Evolutionary conservation across 2,113 vertebrate genomes (phyloP).

Genomic region (Salvator merianae): DNA sequence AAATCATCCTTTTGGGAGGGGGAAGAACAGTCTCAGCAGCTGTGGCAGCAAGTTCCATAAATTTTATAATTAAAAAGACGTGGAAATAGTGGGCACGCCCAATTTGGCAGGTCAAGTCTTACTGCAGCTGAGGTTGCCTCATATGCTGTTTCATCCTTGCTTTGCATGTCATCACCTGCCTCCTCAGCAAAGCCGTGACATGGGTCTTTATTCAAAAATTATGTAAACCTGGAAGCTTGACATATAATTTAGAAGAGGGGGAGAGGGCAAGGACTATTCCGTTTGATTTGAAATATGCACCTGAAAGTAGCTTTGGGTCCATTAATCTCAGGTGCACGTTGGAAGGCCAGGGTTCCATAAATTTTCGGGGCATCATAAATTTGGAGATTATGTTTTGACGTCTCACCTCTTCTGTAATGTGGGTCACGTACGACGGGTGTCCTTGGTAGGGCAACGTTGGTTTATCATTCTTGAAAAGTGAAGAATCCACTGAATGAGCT

Average conservation of each 20-base stretch:
- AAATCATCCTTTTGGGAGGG: not conserved
- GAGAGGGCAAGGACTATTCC: not conserved
- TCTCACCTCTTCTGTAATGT: not conserved
- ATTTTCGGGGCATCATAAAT: conserved; percentile 7
- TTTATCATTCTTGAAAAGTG: not conserved
- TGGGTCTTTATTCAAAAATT: not conserved
- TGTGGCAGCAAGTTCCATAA: not conserved
- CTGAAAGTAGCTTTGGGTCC: not conserved
- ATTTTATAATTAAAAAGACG: not conserved
- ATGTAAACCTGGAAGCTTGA: not conserved
- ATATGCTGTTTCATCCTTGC: not conserved
- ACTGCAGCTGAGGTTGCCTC: not conserved
- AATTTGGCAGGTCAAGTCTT: not conserved
- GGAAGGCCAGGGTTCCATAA: not conserved
- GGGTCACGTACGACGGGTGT: not conserved
- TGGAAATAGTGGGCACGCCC: not conserved
- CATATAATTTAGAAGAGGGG: not conserved
- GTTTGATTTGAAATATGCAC: conserved; percentile 10
- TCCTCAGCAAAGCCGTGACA: not conserved
- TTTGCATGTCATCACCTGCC: conserved; percentile 15
- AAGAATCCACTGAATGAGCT: not conserved
- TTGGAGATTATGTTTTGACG: not conserved
- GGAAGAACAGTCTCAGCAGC: not conserved
- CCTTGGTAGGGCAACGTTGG: not conserved
- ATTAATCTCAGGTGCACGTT: not conserved